These are phyloP conservation scores for Discoglossus pictus DNA, from an alignment of 2,797 vertebrate genomes.

Conservation along the genomic window DNA sequence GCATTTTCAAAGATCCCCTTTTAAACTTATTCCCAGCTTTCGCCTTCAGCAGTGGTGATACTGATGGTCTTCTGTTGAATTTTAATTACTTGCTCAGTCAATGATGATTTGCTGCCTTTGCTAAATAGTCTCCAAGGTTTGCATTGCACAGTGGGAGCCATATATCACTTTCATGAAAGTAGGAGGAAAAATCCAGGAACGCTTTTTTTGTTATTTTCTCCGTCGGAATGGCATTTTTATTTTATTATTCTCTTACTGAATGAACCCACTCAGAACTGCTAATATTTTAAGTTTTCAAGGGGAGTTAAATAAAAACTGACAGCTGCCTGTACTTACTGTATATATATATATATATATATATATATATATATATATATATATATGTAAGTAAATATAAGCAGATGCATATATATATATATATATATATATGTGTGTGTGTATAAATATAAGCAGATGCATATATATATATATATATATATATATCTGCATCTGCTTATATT, in stretches of 20 bases:
- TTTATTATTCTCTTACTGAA: slow-evolving; percentile 41
- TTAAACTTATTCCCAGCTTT: slow-evolving; percentile 19
- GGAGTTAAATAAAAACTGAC: too few species aligned
- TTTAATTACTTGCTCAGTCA: slow-evolving; percentile 48
- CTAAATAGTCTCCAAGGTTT: slow-evolving; percentile 33
- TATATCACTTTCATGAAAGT: slow-evolving; percentile 43
- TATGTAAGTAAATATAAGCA: too few species aligned
- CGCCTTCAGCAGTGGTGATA: slow-evolving; percentile 20
- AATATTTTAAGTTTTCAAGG: slow-evolving; percentile 48
- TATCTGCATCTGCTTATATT: too few species aligned
- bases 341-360: too few species aligned
- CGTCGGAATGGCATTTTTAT: slow-evolving; percentile 43
- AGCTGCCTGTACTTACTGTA: too few species aligned
- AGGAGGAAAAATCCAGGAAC: slow-evolving; percentile 30
- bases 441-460: too few species aligned
- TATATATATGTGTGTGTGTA: too few species aligned
- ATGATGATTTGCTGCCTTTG: slow-evolving; percentile 43
- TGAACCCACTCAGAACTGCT: slow-evolving; percentile 24
- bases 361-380: too few species aligned
- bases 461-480: too few species aligned
- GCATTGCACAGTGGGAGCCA: not conserved
- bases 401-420: too few species aligned
- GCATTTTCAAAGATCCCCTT: slow-evolving; percentile 9
- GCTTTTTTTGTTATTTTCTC: slow-evolving; percentile 19
- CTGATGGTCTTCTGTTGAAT: slow-evolving; percentile 44